Conservation (phyloP, 2,797 vertebrate genomes). For the Neoniphon sammara region DNA sequence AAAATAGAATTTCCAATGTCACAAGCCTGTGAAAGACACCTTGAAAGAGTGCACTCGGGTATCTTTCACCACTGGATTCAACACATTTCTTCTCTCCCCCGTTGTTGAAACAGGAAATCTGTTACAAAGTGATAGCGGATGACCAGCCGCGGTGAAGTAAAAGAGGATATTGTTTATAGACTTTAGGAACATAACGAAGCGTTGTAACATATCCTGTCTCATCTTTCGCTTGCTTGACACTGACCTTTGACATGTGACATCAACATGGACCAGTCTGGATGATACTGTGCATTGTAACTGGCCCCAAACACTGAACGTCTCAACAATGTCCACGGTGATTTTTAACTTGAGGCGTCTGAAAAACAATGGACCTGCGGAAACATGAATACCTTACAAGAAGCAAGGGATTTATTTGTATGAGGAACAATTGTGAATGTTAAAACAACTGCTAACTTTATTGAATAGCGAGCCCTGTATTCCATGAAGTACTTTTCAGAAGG, state of each 20-base stretch:
- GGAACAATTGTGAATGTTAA: conserved; percentile 49
- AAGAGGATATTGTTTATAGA: background rate
- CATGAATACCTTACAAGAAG: background rate
- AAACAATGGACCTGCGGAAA: conserved; percentile 1
- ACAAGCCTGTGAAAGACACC: conserved; percentile 47
- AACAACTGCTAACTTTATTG: background rate
- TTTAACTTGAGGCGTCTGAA: background rate
- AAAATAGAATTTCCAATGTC: conserved; percentile 21
- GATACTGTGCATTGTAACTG: background rate
- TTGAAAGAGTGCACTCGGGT: conserved; percentile 7
- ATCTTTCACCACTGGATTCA: background rate
- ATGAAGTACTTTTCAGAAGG: background rate
- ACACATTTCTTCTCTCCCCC: background rate
- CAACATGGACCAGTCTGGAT: background rate
- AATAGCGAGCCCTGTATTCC: background rate
- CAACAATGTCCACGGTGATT: background rate
- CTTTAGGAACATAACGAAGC: background rate
- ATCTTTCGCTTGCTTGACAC: background rate
- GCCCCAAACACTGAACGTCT: background rate
- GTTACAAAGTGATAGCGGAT: background rate
- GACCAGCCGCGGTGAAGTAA: background rate
- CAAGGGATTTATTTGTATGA: conserved; percentile 5
- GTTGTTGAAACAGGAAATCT: conserved; percentile 1
- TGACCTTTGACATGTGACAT: conserved; percentile 15
- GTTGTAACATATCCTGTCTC: background rate